Conservation (phyloP, 1,140 invertebrate species). For the Drosophila parvula region DNA sequence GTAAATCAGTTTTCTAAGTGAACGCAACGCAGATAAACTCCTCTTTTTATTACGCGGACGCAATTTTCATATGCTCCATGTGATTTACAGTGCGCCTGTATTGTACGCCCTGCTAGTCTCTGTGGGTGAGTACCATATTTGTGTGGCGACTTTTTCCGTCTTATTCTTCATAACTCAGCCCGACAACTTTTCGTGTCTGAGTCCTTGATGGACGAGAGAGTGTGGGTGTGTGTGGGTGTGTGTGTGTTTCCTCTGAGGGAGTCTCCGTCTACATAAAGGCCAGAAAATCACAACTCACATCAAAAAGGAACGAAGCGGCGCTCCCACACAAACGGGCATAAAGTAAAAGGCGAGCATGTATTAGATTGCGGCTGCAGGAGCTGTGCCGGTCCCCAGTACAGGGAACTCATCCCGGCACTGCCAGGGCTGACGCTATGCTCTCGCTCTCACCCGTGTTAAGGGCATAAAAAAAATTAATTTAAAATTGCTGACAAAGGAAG, state of each 20-base stretch:
- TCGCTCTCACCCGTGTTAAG: not conserved
- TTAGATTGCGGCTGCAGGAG: conserved; percentile 59
- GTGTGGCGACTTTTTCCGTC: conserved; percentile 9
- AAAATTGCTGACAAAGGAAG: conserved; percentile 73
- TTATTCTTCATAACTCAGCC: conserved; percentile 14
- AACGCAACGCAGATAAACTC: conserved; percentile 64
- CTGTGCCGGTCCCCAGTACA: too few species aligned
- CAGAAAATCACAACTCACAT: conserved; percentile 63
- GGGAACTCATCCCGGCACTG: too few species aligned
- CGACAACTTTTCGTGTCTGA: conserved; percentile 26
- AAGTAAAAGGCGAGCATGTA: conserved; percentile 44
- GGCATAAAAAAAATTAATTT: conserved; percentile 68
- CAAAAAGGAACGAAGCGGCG: conserved; percentile 37
- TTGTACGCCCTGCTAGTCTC: not conserved
- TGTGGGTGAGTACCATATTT: conserved; percentile 14
- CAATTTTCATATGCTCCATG: conserved; percentile 67
- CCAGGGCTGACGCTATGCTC: not conserved
- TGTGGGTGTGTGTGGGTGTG: conserved; percentile 9
- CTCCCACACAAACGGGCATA: conserved; percentile 6
- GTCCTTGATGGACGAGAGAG: conserved; percentile 5
- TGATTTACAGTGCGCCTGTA: conserved; percentile 55
- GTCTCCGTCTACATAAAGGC: conserved; percentile 68
- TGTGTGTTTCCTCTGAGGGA: not conserved
- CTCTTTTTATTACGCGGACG: conserved; percentile 68
- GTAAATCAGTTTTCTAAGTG: conserved; percentile 69